These are phyloP conservation scores for Dendrocincla fuliginosa DNA, from an alignment of 2,797 vertebrate species.

Conservation along the genomic window DNA sequence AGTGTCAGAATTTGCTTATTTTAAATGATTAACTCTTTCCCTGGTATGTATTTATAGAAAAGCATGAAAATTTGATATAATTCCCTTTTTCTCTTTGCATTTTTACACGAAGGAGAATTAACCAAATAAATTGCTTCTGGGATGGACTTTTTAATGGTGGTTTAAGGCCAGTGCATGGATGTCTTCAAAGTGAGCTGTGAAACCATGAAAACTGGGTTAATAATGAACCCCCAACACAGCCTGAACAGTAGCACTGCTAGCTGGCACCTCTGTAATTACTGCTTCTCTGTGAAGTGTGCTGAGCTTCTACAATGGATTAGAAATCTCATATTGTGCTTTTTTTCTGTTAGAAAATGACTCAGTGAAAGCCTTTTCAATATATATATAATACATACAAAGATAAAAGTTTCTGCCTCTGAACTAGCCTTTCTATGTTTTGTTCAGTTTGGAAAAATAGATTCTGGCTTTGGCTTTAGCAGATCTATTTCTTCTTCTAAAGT, in stretches of 20 bases:
- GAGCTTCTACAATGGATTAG: not conserved
- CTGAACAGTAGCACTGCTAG: not conserved
- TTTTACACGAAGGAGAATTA: not conserved
- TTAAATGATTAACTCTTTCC: not conserved
- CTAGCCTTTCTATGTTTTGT: not conserved
- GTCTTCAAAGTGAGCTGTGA: not conserved
- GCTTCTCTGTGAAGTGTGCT: not conserved
- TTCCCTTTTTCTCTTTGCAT: not conserved
- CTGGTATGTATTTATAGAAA: not conserved
- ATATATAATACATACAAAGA: not conserved
- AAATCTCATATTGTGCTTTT: conserved; percentile 6
- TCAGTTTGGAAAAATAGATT: not conserved
- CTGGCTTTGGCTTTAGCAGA: not conserved
- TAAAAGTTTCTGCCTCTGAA: not conserved
- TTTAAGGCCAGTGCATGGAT: not conserved
- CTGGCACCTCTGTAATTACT: conserved; percentile 34
- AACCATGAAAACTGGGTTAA: conserved; percentile 35
- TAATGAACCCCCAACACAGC: not conserved
- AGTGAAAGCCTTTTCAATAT: not conserved
- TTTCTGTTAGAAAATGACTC: conserved; percentile 2
- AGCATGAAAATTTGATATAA: not conserved
- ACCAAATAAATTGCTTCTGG: not conserved
- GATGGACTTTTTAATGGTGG: not conserved
- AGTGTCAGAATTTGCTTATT: not conserved
- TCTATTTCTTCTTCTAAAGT: not conserved